Conservation (phyloP, 2,888 invertebrate species). For the Drosophila eohydei region DNA sequence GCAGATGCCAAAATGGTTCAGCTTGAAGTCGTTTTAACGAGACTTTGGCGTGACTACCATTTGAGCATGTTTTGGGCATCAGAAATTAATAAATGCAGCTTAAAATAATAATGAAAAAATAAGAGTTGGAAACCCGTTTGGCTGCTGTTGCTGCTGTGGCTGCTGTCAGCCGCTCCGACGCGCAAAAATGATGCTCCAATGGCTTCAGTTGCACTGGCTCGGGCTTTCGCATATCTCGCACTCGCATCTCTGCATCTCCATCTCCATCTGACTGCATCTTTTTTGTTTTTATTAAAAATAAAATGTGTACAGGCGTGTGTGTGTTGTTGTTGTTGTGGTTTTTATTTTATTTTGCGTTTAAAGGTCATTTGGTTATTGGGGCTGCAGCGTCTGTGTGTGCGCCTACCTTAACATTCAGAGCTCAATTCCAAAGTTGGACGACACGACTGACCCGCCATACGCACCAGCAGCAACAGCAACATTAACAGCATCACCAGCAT, state of each 20-base stretch:
- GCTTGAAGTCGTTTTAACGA: slow-evolving; percentile 12
- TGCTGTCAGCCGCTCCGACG: slow-evolving; percentile 27
- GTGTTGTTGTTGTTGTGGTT: slow-evolving; percentile 21
- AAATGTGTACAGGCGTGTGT: slow-evolving; percentile 52
- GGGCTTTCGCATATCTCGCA: slow-evolving; percentile 18
- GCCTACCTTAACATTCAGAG: slow-evolving; percentile 84
- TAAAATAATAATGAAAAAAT: slow-evolving; percentile 26
- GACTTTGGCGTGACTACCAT: slow-evolving; percentile 53
- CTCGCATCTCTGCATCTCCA: slow-evolving; percentile 44
- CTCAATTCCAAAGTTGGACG: slow-evolving; percentile 74
- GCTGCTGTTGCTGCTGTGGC: slow-evolving; percentile 3
- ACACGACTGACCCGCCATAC: slow-evolving; percentile 57
- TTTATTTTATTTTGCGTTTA: slow-evolving; percentile 65
- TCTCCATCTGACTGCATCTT: slow-evolving; percentile 42
- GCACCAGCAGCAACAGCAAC: slow-evolving; percentile 44
- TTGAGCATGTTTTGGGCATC: slow-evolving; percentile 52
- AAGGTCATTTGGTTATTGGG: slow-evolving; percentile 76
- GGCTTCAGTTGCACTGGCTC: slow-evolving; percentile 42
- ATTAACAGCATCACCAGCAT: slow-evolving; percentile 42
- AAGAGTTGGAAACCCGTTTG: slow-evolving; percentile 11
- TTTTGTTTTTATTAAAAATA: slow-evolving; percentile 50
- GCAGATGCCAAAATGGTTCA: slow-evolving; percentile 53
- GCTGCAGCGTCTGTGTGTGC: slow-evolving; percentile 53
- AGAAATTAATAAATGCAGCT: slow-evolving; percentile 64
- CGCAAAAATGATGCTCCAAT: slow-evolving; percentile 48